Base-by-base conservation (phyloP, 2,113 vertebrate genomes). In the Clupea harengus region DNA sequence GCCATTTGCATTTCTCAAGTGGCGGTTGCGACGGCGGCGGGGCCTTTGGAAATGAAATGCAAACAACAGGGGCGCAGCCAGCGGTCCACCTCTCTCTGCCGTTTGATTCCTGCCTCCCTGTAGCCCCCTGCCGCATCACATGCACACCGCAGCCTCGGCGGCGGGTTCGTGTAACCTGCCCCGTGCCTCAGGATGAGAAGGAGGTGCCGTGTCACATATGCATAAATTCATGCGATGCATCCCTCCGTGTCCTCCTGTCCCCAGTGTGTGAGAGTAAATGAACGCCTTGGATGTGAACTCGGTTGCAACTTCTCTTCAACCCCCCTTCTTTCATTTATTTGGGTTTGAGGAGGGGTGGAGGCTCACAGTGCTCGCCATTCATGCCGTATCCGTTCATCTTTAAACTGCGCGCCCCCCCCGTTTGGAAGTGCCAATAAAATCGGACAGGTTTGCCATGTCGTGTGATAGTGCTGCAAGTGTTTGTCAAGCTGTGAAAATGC, bases 1-100 rank as follows among this genome's bases (percentile, higher is more conserved):
- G 28, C 45, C 5, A 88, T 75, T 84, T 87, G 75, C 67, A 88
- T 91, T 85, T 50, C 25, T 45, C n/a, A 28, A 85, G 82, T 25
- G 11, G 11, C 85, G 54, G 83, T 39, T 28, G 28, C 28, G 7
- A 18, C 4, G 72, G 28, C 25, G 67, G 8, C 28, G 28, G 9
- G 32, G 25, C 11, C 67, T 39, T 28, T 13, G 39, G 6, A 18
- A 85, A 72, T 82, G 44, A 72, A 84, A 85, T 54, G 25, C 82
- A 85, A 82, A 78, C 72, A 32, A 32, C 72, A 28, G 44, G 81
- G 60, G 78, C 45, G 13, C 44, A 54, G 17, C 28, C 81, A 64
- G 49, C 10, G 82, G 83, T 17, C 28, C 72, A 39, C 8, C 64
- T 28, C 64, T 32, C 82, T 25, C 10, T 7, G 18, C 72, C 39